Evolutionary conservation across 2,888 invertebrate species (phyloP), one percentile per base, ranked within the genome.

Genomic region (Pherbina coryleti): DNA sequence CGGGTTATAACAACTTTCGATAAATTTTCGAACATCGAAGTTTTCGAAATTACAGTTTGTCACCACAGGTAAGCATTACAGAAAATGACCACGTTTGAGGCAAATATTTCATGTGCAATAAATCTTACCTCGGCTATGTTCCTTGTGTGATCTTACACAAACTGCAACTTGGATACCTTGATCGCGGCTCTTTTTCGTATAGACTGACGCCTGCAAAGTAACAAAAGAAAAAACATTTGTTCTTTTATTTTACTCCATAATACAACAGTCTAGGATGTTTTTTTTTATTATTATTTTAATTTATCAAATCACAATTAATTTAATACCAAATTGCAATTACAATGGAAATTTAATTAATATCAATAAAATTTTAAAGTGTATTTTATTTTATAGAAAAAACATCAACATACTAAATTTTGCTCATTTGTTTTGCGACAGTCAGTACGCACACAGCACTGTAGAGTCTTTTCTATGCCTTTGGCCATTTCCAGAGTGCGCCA

Each of bases 401-500:
- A 78, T 77, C 72, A 82, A 83, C 82, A 31, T 83, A 82, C 82
- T 81, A 79, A 79, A 81, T 81, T 81, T 80, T 71, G 75, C 28
- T 80, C 81, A 37, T 71, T 76, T 8, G 81, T 67, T 81, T 83
- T 82, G 51, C 80, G 81, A 55, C 81, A 79, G 74, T 81, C 79
- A 44, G 79, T 77, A 44, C 79, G 80, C 31, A 80, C 69, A n/a
- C 75, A 76, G 73, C 81, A 81, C 37, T 81, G 80, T 75, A 79
- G 70, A 14, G 78, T 78, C 73, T 82, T 81, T 14, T 79, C 81
- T 5, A 76, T 60, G 14, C 79, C 79, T 60, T 81, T 80, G 53
- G 78, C 79, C 80, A 83, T 80, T 77, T 82, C 81, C 71, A 83
- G 55, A 3, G 80, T 77, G 14, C 84, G 86, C 89, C 90, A 89